Conservation (phyloP, 1,140 invertebrate species). For the Heliothis subflexa region DNA sequence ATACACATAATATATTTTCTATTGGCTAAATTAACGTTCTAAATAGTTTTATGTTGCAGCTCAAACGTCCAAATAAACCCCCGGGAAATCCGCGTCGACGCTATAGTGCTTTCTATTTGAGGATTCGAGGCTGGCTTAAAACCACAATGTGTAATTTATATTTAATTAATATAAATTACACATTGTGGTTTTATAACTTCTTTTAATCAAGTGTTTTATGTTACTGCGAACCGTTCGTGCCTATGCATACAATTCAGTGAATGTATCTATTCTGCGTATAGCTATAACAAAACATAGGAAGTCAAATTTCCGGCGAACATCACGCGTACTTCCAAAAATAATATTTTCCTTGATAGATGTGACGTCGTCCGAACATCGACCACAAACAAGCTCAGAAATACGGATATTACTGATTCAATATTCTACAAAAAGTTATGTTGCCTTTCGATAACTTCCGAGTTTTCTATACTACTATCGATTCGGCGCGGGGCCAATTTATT, state of each 20-base stretch:
- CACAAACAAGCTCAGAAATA: slow-evolving; percentile 56
- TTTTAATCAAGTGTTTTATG: neutral
- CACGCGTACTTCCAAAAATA: slow-evolving; percentile 47
- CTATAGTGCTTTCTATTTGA: slow-evolving; percentile 3
- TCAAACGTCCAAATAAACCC: slow-evolving; percentile 16
- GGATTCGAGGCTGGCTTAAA: neutral
- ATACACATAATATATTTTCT: neutral
- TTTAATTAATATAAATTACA: neutral
- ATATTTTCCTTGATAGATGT: slow-evolving; percentile 51
- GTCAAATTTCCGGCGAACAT: slow-evolving; percentile 54
- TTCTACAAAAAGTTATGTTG: slow-evolving; percentile 57
- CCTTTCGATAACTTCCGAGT: slow-evolving; percentile 66
- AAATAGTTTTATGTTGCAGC: slow-evolving; percentile 21
- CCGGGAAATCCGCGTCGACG: slow-evolving; percentile 14
- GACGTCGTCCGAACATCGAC: slow-evolving; percentile 40
- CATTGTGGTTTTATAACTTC: neutral
- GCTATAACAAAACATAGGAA: slow-evolving; percentile 38
- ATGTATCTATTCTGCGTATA: slow-evolving; percentile 9
- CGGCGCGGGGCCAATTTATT: slow-evolving; percentile 75
- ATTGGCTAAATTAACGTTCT: slow-evolving; percentile 1
- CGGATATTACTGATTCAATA: slow-evolving; percentile 64
- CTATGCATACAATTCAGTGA: neutral
- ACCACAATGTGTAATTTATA: no score
- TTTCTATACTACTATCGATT: slow-evolving; percentile 69
- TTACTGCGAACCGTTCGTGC: neutral